Percentiles rank a stretch among this genome's conserved stretches.
Conservation (phyloP, 1,140 invertebrate species). For the Anastrepha ludens region DNA sequence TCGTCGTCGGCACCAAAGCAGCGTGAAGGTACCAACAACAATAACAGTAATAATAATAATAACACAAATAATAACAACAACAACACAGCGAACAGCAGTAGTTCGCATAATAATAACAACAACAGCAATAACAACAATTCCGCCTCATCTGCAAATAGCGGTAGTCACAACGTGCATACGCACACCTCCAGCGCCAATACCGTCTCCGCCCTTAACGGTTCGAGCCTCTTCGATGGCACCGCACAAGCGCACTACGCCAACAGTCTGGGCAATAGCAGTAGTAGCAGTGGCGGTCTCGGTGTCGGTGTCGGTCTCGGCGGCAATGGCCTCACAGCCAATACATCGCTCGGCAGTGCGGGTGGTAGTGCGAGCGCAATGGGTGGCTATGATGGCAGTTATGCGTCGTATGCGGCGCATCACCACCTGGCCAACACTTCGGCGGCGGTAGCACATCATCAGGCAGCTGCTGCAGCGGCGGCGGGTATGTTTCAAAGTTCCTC, state of each 20-base stretch:
- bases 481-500: constrained; percentile 73
- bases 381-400: constrained; percentile 68
- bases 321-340: constrained; percentile 7
- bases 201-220: constrained; percentile 56
- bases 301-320: constrained; percentile 29
- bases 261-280: constrained; percentile 50
- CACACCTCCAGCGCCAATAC: constrained; percentile 65
- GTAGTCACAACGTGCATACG: constrained; percentile 56
- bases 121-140: constrained; percentile 64
- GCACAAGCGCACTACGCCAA: constrained; percentile 69
- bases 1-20: constrained; percentile 79
- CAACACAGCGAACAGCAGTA: constrained; percentile 64
- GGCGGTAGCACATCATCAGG: constrained; percentile 66
- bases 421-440: constrained; percentile 59
- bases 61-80: constrained; percentile 66
- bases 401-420: constrained; percentile 65
- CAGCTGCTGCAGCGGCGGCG: constrained; percentile 68
- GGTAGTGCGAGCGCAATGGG: constrained; percentile 59
- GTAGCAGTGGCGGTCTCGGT: neutral
- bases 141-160: constrained; percentile 56
- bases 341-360: constrained; percentile 37
- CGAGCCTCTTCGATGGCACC: constrained; percentile 68
- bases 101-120: constrained; percentile 68
- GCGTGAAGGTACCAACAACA: constrained; percentile 83
- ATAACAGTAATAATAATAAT: constrained; percentile 66